Evolutionary conservation across 2,888 invertebrate species (phyloP).

Genomic region (Ceriagrion tenellum): DNA sequence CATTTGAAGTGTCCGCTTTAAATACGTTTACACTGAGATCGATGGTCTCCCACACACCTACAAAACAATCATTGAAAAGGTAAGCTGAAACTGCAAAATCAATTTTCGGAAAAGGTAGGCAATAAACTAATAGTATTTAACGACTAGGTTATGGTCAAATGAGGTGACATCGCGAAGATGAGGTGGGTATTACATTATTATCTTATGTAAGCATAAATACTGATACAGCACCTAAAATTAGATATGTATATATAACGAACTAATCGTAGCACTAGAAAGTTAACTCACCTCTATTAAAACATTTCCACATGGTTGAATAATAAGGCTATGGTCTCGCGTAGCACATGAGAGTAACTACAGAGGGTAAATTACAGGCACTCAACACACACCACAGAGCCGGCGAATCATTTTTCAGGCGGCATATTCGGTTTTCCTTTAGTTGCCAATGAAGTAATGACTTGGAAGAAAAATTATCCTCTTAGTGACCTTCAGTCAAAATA

Average conservation of each 20-base stretch:
- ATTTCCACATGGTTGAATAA: conserved; percentile 40
- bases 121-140: too few species aligned
- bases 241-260: too few species aligned
- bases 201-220: too few species aligned
- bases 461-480: not conserved
- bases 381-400: not conserved
- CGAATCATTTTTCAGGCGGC: not conserved
- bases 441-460: not conserved
- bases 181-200: too few species aligned
- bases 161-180: too few species aligned
- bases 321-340: not conserved
- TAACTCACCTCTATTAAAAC: conserved; percentile 35
- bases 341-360: not conserved
- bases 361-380: not conserved
- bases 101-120: too few species aligned
- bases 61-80: not conserved
- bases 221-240: too few species aligned
- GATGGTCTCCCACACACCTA: conserved; percentile 28
- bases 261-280: not conserved
- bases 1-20: conserved; percentile 23
- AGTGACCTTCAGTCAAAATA: not conserved
- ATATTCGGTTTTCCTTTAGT: not conserved
- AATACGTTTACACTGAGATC: conserved; percentile 18
- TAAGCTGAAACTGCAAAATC: not conserved
- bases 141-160: too few species aligned